A percentile compares a stretch with the other conserved stretches of the same genome.
Conservation (phyloP, 1,140 invertebrate species). For the Diuraphis noxia region DNA sequence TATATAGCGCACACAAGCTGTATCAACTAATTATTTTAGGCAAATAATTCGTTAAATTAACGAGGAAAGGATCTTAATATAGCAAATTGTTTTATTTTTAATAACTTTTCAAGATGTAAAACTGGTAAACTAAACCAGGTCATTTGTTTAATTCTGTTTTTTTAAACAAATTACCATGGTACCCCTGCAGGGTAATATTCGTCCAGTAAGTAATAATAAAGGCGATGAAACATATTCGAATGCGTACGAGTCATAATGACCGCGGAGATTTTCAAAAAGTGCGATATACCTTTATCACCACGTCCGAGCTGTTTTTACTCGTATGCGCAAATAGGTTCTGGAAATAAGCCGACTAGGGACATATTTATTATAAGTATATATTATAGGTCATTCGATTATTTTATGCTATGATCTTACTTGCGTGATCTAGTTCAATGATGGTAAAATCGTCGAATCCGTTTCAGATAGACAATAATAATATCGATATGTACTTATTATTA, state of each 20-base stretch:
- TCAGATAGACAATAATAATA: neutral
- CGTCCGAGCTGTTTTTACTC: neutral
- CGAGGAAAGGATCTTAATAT: neutral
- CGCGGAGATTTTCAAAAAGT: neutral
- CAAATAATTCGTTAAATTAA: conserved; percentile 15
- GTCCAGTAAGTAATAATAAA: neutral
- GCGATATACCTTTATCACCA: neutral
- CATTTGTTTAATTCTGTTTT: neutral
- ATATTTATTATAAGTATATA: neutral
- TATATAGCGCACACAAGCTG: neutral
- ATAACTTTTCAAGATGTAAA: neutral
- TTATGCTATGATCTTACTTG: neutral
- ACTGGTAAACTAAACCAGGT: neutral
- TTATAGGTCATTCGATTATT: neutral
- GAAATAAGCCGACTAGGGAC: neutral
- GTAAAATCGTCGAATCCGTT: neutral
- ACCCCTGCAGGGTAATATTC: too few species aligned
- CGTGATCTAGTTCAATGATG: neutral
- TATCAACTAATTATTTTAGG: conserved; percentile 26
- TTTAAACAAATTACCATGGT: neutral
- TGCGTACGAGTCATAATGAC: neutral
- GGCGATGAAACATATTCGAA: neutral
- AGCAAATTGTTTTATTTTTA: neutral
- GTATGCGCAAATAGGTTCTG: neutral
- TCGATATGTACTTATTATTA: too few species aligned